These are phyloP conservation scores for Rhodinocichla rosea DNA, from an alignment of 2,113 vertebrate species.

Conservation along the genomic window DNA sequence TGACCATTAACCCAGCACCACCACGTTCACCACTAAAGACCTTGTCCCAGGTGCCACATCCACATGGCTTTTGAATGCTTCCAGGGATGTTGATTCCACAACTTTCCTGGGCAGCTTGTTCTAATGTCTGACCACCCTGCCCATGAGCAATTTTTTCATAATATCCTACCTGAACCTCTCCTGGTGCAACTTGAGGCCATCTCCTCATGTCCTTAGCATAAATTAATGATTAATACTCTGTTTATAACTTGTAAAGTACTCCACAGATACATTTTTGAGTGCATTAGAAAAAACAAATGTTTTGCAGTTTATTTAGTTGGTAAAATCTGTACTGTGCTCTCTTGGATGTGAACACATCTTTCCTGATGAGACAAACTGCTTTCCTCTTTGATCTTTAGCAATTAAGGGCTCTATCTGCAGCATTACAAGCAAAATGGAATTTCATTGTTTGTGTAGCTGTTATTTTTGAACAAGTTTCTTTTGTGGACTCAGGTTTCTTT, in stretches of 20 bases:
- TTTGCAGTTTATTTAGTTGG: not conserved
- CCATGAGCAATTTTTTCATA: not conserved
- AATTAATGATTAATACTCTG: not conserved
- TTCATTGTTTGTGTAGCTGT: not conserved
- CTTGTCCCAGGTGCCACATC: not conserved
- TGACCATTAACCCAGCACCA: not conserved
- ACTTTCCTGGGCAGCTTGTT: not conserved
- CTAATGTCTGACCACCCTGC: not conserved
- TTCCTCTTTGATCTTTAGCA: not conserved
- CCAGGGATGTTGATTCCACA: not conserved
- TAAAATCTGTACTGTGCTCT: not conserved
- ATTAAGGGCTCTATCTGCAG: not conserved
- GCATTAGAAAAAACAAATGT: not conserved
- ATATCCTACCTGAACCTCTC: not conserved
- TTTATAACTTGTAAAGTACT: not conserved
- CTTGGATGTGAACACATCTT: not conserved
- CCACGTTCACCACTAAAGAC: not conserved
- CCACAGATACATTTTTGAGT: not conserved
- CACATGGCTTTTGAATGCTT: not conserved
- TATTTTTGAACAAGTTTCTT: not conserved
- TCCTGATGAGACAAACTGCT: not conserved
- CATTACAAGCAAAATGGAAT: not conserved
- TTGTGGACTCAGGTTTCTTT: not conserved
- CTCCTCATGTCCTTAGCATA: not conserved
- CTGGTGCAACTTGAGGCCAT: not conserved